Evolutionary conservation across 1,140 invertebrate species (phyloP).

Genomic region (Drosophila subobscura): DNA sequence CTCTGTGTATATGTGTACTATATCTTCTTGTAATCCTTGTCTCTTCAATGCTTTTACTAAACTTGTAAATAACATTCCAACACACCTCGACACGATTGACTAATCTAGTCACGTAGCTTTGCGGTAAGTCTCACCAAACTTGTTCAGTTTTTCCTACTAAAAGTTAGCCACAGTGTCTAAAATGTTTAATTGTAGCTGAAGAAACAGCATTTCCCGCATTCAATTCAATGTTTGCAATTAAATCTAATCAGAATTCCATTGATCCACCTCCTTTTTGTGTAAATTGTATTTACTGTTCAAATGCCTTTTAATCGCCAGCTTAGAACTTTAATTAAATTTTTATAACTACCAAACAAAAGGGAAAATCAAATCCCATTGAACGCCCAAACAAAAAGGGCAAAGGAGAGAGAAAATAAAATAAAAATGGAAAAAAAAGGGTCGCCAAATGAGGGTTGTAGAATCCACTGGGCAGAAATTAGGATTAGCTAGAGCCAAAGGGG

Average conservation of each 20-base stretch:
- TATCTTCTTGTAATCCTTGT: constrained; percentile 51
- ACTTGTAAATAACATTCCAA: constrained; percentile 55
- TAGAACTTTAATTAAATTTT: constrained; percentile 75
- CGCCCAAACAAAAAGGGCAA: constrained; percentile 22
- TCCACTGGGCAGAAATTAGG: constrained; percentile 50
- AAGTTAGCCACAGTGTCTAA: constrained; percentile 4
- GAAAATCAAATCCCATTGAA: constrained; percentile 61
- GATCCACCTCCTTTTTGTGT: background rate
- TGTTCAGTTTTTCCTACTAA: background rate
- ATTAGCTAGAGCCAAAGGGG: constrained; percentile 45
- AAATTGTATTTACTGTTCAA: constrained; percentile 66
- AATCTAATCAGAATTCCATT: constrained; percentile 16
- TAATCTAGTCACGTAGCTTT: constrained; percentile 76
- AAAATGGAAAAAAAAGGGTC: constrained; percentile 32
- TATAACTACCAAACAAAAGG: constrained; percentile 44
- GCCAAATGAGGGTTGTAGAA: constrained; percentile 62
- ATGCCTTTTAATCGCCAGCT: constrained; percentile 64
- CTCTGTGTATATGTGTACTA: constrained; percentile 5
- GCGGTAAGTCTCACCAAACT: constrained; percentile 65
- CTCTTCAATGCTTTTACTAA: constrained; percentile 66
- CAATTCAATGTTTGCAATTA: constrained; percentile 28
- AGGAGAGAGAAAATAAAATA: constrained; percentile 18
- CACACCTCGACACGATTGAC: constrained; percentile 23
- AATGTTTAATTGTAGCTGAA: too few species aligned
- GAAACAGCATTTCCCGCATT: background rate